phyloP scores from a whole-genome alignment of 64 coral and sea anemone species.

The Acropora tenuis region DNA sequence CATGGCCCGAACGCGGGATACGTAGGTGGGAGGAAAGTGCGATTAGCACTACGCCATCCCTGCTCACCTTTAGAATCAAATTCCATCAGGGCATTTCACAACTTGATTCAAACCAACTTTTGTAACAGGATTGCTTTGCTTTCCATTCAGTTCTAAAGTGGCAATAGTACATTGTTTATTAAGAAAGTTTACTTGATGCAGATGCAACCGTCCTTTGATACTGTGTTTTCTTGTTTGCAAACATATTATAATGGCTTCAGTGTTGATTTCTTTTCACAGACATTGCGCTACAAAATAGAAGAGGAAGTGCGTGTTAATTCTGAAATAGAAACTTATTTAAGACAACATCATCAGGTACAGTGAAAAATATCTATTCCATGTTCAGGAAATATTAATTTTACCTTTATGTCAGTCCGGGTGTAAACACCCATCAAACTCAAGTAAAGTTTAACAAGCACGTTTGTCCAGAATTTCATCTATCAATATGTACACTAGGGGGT shows the following conservation, averaged over 20 bases:
- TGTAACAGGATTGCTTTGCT: too few species aligned
- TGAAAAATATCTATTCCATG: not conserved
- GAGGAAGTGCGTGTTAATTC: constrained; percentile 94
- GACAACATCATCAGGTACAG: constrained; percentile 87
- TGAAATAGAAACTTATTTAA: constrained; percentile 91
- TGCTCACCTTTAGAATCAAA: too few species aligned
- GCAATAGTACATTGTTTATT: too few species aligned
- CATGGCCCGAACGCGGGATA: too few species aligned
- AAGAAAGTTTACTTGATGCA: not conserved
- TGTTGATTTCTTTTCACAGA: constrained; percentile 42
- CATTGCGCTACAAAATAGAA: constrained; percentile 89
- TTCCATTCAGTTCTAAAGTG: too few species aligned
- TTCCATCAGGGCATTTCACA: too few species aligned
- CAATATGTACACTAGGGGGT: too few species aligned
- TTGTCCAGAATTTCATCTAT: too few species aligned
- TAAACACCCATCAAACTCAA: not conserved
- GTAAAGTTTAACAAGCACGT: too few species aligned
- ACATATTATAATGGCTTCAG: not conserved
- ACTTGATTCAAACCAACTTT: too few species aligned
- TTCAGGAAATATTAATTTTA: not conserved
- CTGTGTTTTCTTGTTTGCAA: not conserved
- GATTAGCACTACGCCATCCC: too few species aligned
- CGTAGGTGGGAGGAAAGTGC: too few species aligned
- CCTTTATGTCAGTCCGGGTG: not conserved
- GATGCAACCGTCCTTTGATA: not conserved